A percentile compares a stretch with the other conserved stretches of the same genome.
Conservation (phyloP, 2,888 invertebrate species). For the Plagodis dolabraria region DNA sequence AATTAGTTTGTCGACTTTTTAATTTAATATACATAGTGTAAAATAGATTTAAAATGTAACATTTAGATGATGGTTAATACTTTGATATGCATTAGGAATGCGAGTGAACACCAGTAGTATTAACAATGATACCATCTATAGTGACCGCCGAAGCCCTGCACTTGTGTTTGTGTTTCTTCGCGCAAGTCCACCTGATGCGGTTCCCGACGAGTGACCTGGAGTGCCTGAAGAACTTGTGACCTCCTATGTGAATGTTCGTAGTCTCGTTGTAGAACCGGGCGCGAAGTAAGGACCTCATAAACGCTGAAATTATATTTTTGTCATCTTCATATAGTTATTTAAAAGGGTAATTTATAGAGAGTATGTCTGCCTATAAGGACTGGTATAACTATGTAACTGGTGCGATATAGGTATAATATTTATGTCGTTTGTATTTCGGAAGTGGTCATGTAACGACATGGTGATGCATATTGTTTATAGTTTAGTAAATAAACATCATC, state of each 20-base stretch:
- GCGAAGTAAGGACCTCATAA: constrained; percentile 63
- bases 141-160: constrained; percentile 75
- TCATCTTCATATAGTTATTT: too few relatives aligned
- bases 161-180: constrained; percentile 74
- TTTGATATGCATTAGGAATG: constrained; percentile 40
- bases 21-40: too few relatives aligned
- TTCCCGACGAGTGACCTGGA: constrained; percentile 72
- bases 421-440: too few relatives aligned
- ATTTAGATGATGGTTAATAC: too few relatives aligned
- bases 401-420: too few relatives aligned
- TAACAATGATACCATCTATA: constrained; percentile 67
- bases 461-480: too few relatives aligned
- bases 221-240: constrained; percentile 74
- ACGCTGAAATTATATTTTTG: constrained; percentile 46
- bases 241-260: constrained; percentile 69
- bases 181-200: constrained; percentile 74
- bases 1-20: neutral
- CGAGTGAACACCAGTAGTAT: constrained; percentile 67
- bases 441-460: too few relatives aligned
- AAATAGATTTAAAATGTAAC: too few relatives aligned
- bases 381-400: too few relatives aligned
- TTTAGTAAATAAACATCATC: too few relatives aligned
- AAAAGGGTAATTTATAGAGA: too few relatives aligned
- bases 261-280: constrained; percentile 61
- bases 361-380: too few relatives aligned